Evolutionary conservation across 1,140 invertebrate species (phyloP).

Genomic region (Telenomus remus): DNA sequence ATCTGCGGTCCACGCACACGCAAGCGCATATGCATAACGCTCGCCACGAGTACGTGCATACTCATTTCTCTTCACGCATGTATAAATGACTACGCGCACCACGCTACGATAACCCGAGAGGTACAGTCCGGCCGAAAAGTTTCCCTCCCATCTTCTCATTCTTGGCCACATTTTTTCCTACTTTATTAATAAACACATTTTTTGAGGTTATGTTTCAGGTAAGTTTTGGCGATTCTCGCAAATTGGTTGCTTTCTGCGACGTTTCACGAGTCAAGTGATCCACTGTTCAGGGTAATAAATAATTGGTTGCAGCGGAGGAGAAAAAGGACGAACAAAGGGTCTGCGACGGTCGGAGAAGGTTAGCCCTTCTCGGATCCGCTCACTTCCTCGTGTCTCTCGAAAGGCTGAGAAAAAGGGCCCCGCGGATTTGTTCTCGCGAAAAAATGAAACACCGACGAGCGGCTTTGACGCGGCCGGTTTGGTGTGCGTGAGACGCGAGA

Average conservation of each 20-base stretch:
- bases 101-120: slow-evolving; percentile 54
- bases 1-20: slow-evolving; percentile 66
- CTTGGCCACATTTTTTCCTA: slow-evolving; percentile 22
- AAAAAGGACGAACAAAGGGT: slow-evolving; percentile 27
- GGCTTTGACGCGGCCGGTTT: slow-evolving; percentile 38
- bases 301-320: not conserved
- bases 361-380: too few relatives aligned
- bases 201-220: too few relatives aligned
- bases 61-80: slow-evolving; percentile 49
- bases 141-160: slow-evolving; percentile 27
- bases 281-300: too few relatives aligned
- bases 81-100: slow-evolving; percentile 58
- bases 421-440: slow-evolving; percentile 55
- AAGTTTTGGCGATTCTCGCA: too few relatives aligned
- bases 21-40: slow-evolving; percentile 52
- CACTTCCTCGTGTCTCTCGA: slow-evolving; percentile 42
- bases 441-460: slow-evolving; percentile 59
- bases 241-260: too few relatives aligned
- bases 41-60: slow-evolving; percentile 45
- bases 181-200: too few relatives aligned
- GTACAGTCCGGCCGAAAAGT: slow-evolving; percentile 64
- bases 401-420: slow-evolving; percentile 26
- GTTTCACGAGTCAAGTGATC: too few relatives aligned
- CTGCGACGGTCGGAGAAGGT: too few relatives aligned
- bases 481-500: slow-evolving; percentile 26